Evolutionary conservation across 2,888 invertebrate species (phyloP), one percentile per base, ranked within the genome.

Genomic region (Heteromurus nitidus): DNA sequence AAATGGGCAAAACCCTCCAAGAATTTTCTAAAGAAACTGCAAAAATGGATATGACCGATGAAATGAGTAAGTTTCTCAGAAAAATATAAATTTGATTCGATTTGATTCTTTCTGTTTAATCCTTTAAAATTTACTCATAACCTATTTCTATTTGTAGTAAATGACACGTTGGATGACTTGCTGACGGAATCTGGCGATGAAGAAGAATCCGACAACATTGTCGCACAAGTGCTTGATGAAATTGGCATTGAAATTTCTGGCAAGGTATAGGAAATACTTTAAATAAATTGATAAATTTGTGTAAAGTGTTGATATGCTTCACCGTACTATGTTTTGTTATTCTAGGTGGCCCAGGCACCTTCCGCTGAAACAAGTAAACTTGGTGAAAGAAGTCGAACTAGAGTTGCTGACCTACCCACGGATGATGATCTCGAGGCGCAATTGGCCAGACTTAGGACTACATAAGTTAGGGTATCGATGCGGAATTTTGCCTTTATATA

Each of bases 31-130:
- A 93, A 88, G 95, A 95, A 42, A 93, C 93, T 87, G 94, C 94
- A 89, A 95, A 94, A 89, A 95, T 97, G 95, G 96, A 95, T 87
- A 96, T 98, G 96, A 95, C 96, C 0, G 97, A 97, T 90, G 97
- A 98, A 91, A 95, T 97, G 94, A 95, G 95, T 95, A 91, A 91
- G 93, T 91, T 22, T 30, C 30, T 9, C 24, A 9, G 24, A 28
- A 26, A 24, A 1, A 13, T 28, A 22, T 55, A 1, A 24, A 11
- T 53, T 55, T n/a, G n/a, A n/a, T n/a, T n/a, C n/a, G n/a, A n/a
- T n/a, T n/a, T n/a, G 30, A 26, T 70, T n/a, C 26, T 44, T 1
- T 16, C 16, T n/a, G 16, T 65, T 44, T 58, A 11, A 1, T 26
- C 18, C 47, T 26, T 55, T 42, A 42, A 24, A 11, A 24, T 22